phyloP scores from a whole-genome alignment of 2,797 vertebrate species.

The Pelodytes ibericus region DNA sequence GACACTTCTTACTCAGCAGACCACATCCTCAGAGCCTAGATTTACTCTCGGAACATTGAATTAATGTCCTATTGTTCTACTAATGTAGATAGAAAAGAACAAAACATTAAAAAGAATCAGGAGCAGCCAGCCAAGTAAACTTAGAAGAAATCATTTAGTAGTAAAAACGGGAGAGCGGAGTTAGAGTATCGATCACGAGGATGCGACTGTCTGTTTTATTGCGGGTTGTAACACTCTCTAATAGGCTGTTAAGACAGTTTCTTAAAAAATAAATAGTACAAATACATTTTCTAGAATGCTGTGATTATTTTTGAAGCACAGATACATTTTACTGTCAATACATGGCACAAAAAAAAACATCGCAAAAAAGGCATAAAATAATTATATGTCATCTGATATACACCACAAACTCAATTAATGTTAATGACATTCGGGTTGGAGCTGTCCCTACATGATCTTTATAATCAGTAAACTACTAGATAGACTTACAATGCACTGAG shows the following conservation, averaged over 20 bases:
- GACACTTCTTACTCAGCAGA: not conserved
- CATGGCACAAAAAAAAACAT: no score
- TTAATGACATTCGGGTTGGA: no score
- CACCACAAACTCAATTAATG: no score
- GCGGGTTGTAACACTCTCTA: slow-evolving; percentile 4
- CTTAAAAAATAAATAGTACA: not conserved
- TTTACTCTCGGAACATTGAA: not conserved
- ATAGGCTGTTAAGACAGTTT: not conserved
- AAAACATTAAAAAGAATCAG: not conserved
- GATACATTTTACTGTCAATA: no score
- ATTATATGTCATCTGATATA: no score
- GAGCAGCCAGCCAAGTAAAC: not conserved
- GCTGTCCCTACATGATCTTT: no score
- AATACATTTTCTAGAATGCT: not conserved
- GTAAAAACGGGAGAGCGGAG: not conserved
- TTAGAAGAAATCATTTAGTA: not conserved
- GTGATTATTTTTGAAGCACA: not conserved
- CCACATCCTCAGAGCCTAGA: not conserved
- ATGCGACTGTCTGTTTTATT: not conserved
- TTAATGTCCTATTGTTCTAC: not conserved
- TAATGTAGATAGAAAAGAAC: not conserved
- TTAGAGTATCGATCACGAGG: not conserved
- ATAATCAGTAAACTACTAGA: no score
- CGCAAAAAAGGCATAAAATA: no score
- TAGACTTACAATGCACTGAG: no score